Conservation (phyloP, 1,140 invertebrate genomes). For the Dryas iulia region DNA sequence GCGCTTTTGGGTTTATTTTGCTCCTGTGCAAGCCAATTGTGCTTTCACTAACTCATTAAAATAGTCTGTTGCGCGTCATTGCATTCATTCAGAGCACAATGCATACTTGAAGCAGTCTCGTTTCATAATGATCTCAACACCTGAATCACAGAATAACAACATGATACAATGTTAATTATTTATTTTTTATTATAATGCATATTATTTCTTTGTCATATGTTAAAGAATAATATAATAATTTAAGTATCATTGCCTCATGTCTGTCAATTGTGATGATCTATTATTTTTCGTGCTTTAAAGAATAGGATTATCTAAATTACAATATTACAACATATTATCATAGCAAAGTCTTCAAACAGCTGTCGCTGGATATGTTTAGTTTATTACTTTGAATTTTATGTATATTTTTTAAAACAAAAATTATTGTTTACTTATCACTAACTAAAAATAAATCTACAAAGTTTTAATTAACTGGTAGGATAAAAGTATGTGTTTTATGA, state of each 20-base stretch:
- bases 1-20: neutral
- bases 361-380: no score
- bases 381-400: no score
- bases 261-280: no score
- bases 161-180: neutral
- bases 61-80: constrained; percentile 15
- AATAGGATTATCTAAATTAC: neutral
- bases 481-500: no score
- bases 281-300: no score
- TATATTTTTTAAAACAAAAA: neutral
- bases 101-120: neutral
- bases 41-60: neutral
- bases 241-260: no score
- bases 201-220: no score
- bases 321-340: neutral
- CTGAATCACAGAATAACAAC: neutral
- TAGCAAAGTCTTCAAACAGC: no score
- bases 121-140: neutral
- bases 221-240: no score
- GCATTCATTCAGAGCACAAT: constrained; percentile 13
- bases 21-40: neutral
- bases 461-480: no score
- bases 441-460: no score
- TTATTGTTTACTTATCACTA: no score
- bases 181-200: neutral